These are phyloP conservation scores for Hemibagrus wyckioides DNA, from an alignment of 2,113 vertebrate genomes.

Conservation along the genomic window DNA sequence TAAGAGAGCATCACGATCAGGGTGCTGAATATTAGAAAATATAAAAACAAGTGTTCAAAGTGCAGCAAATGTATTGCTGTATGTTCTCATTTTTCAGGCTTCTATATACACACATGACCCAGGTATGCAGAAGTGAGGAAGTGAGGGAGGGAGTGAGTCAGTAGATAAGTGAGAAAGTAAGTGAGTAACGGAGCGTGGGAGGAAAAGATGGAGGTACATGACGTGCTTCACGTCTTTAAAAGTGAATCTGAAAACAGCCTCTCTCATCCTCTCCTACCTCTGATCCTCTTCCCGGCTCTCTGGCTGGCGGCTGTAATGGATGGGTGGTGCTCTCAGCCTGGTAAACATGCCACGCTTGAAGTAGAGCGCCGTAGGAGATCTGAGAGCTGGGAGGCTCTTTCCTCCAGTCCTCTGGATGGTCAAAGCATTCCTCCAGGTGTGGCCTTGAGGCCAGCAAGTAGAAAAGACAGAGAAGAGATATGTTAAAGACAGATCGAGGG, in stretches of 20 bases:
- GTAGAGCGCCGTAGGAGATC: constrained; percentile 60
- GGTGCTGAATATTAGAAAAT: background rate
- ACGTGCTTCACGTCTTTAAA: constrained; percentile 31
- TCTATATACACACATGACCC: background rate
- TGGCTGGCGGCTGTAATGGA: constrained; percentile 19
- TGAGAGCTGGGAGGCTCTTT: constrained; percentile 56
- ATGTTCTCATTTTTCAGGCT: background rate
- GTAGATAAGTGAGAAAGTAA: constrained; percentile 12
- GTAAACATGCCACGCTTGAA: constrained; percentile 53
- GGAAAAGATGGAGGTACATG: constrained; percentile 1
- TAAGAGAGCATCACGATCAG: background rate
- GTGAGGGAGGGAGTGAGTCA: constrained; percentile 3
- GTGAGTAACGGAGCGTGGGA: constrained; percentile 3
- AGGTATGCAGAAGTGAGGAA: background rate
- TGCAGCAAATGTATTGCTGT: background rate
- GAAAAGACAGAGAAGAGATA: constrained; percentile 49
- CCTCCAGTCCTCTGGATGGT: constrained; percentile 55
- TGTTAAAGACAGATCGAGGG: constrained; percentile 50
- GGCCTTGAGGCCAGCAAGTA: constrained; percentile 55
- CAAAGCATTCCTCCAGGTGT: constrained; percentile 60
- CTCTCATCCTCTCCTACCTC: constrained; percentile 35
- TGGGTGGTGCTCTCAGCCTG: constrained; percentile 36
- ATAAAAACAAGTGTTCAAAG: background rate
- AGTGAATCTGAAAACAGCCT: constrained; percentile 24
- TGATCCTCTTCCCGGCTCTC: constrained; percentile 44